These are phyloP conservation scores for Monodelphis domestica DNA, from an alignment of 2,797 vertebrate genomes.

Conservation along the genomic window DNA sequence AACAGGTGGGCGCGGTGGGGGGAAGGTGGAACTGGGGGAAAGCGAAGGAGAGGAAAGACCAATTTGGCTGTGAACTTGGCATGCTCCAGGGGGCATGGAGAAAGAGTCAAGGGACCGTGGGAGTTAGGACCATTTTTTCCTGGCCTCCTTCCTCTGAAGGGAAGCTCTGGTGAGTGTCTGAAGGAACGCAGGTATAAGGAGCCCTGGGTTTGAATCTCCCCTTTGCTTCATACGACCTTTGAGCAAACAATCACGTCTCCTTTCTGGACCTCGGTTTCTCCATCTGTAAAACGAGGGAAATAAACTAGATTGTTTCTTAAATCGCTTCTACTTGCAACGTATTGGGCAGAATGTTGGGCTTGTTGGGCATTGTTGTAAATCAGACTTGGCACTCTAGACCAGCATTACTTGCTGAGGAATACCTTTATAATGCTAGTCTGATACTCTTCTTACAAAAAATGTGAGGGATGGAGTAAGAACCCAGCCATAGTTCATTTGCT, in stretches of 20 bases:
- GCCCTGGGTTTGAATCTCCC: neutral
- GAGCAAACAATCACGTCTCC: neutral
- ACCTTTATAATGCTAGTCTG: neutral
- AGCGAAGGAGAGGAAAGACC: neutral
- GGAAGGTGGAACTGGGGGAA: neutral
- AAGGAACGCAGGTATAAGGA: neutral
- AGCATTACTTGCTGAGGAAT: neutral
- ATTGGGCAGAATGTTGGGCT: neutral
- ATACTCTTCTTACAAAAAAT: neutral
- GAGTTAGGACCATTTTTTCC: rapidly evolving
- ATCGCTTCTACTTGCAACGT: neutral
- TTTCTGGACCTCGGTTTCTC: neutral
- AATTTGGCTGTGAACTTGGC: neutral
- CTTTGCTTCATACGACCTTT: too few species aligned
- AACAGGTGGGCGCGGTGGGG: neutral
- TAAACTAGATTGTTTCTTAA: neutral
- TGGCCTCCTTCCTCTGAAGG: neutral
- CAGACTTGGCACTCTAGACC: neutral
- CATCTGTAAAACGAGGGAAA: neutral
- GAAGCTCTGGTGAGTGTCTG: neutral
- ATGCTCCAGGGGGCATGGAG: neutral
- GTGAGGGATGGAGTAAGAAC: neutral
- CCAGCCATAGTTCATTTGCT: neutral
- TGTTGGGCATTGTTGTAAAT: neutral
- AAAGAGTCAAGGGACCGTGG: neutral